phyloP scores from a whole-genome alignment of 1,140 invertebrate genomes.

The Acyrthosiphon pisum region DNA sequence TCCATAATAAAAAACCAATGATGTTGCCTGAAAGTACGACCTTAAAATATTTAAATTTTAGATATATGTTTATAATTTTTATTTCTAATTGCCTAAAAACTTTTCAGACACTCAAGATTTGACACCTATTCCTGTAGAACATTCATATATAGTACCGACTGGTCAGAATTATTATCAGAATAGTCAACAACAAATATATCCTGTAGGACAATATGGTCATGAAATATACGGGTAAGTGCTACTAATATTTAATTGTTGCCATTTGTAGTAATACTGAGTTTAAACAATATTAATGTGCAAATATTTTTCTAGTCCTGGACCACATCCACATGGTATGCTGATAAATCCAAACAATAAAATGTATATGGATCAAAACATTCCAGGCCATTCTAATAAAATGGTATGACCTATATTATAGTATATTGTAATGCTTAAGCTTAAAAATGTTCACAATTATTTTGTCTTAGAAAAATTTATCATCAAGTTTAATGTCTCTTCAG shows the following conservation, averaged over 20 bases:
- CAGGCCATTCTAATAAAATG: conserved; percentile 51
- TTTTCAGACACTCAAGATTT: conserved; percentile 20
- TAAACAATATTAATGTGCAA: not conserved
- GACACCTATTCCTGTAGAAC: conserved; percentile 39
- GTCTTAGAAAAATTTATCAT: conserved; percentile 64
- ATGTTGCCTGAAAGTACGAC: conserved; percentile 34
- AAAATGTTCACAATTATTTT: not conserved
- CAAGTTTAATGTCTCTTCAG: conserved; percentile 70
- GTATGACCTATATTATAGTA: conserved; percentile 7
- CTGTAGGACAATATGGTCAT: conserved; percentile 48
- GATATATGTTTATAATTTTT: not conserved
- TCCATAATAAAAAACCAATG: conserved; percentile 39
- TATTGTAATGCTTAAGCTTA: not conserved
- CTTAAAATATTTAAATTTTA: not conserved
- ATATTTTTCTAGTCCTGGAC: conserved; percentile 8
- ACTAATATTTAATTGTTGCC: not conserved
- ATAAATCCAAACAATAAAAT: conserved; percentile 49
- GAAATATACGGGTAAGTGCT: conserved; percentile 27
- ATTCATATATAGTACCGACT: conserved; percentile 51
- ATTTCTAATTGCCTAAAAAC: not conserved
- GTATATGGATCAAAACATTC: conserved; percentile 51
- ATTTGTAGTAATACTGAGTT: not conserved
- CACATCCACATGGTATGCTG: conserved; percentile 37
- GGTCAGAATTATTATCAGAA: conserved; percentile 39
- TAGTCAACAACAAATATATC: conserved; percentile 45